These are phyloP conservation scores for Apeltes quadracus DNA, from an alignment of 2,113 vertebrate genomes.

Conservation along the genomic window DNA sequence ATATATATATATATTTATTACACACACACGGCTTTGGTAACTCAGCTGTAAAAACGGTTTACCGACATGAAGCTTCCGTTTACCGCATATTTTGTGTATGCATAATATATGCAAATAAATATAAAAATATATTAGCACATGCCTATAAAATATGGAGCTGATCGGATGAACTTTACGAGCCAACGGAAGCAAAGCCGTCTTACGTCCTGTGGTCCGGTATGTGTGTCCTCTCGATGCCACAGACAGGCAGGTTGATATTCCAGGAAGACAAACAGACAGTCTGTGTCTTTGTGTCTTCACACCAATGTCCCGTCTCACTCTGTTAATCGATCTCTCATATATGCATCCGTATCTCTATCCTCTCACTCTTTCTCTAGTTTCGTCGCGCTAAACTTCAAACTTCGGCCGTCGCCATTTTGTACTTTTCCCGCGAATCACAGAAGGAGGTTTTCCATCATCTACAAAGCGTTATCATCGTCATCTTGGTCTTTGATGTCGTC, in stretches of 20 bases:
- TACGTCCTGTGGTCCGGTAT: neutral
- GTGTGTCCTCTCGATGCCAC: neutral
- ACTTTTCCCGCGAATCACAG: conserved; percentile 70
- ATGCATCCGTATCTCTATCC: neutral
- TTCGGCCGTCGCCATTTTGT: conserved; percentile 67
- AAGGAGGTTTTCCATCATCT: conserved; percentile 8
- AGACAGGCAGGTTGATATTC: neutral
- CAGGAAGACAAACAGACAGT: too few species aligned
- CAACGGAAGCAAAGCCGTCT: neutral
- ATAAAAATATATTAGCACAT: too few species aligned
- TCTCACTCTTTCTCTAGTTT: conserved; percentile 6
- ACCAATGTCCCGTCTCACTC: neutral
- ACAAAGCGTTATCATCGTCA: conserved; percentile 17
- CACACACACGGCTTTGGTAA: neutral
- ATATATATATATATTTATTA: too few species aligned
- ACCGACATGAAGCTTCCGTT: too few species aligned
- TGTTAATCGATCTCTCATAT: neutral
- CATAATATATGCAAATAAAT: neutral
- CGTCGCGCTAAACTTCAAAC: conserved; percentile 66
- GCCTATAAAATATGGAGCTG: too few species aligned
- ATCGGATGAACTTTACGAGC: too few species aligned
- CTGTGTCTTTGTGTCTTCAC: neutral
- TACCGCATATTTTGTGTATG: neutral
- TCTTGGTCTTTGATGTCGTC: neutral
- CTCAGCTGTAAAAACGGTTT: too few species aligned